Conservation (phyloP, 1,140 invertebrate species). For the Drosophila teissieri region DNA sequence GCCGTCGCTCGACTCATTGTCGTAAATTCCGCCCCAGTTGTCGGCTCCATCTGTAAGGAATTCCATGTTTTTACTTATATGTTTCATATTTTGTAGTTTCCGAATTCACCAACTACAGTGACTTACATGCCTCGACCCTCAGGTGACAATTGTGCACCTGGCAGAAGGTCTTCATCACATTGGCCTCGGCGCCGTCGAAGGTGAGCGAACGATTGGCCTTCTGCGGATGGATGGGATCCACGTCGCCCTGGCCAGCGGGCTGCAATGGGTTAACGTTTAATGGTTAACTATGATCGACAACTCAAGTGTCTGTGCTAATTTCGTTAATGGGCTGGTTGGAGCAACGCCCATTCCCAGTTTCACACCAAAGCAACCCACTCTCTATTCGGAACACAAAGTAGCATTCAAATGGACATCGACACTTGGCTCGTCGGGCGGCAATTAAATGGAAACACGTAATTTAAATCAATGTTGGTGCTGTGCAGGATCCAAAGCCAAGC, state of each 20-base stretch:
- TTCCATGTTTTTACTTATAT: neutral
- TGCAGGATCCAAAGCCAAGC: conserved; percentile 70
- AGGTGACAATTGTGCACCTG: conserved; percentile 71
- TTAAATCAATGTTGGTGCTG: conserved; percentile 76
- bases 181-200: conserved; percentile 72
- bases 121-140: conserved; percentile 71
- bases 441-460: conserved; percentile 83
- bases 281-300: conserved; percentile 57
- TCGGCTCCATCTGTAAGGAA: conserved; percentile 66
- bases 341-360: conserved; percentile 24
- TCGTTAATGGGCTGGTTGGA: conserved; percentile 68
- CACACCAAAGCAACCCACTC: neutral
- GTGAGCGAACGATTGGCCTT: conserved; percentile 48
- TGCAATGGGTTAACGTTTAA: conserved; percentile 38
- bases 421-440: conserved; percentile 62
- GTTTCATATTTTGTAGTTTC: neutral
- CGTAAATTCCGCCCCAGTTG: conserved; percentile 78
- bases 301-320: conserved; percentile 72
- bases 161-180: conserved; percentile 76
- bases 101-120: neutral
- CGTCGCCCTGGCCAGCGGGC: conserved; percentile 68
- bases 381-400: conserved; percentile 7
- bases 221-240: conserved; percentile 66
- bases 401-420: conserved; percentile 64
- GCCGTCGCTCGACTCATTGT: conserved; percentile 69